Conservation (phyloP, 2,797 vertebrate genomes). For the Enteromius anoplus region DNA sequence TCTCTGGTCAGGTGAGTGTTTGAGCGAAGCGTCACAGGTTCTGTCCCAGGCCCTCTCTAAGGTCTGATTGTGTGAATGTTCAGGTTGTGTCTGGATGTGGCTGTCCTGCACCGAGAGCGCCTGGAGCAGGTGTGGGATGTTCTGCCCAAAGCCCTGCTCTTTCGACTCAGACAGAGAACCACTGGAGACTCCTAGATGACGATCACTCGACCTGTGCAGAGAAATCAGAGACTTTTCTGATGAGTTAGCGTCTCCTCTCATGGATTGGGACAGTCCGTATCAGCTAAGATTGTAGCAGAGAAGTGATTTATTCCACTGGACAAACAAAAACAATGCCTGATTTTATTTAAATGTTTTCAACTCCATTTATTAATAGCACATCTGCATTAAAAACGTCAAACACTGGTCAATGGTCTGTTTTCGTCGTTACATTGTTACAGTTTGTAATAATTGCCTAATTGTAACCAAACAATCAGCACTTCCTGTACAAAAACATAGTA, state of each 20-base stretch:
- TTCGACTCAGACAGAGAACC: constrained; percentile 87
- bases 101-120: constrained; percentile 85
- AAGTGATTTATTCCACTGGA: background rate
- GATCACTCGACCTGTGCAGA: background rate
- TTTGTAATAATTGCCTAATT: background rate
- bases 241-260: background rate
- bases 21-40: background rate
- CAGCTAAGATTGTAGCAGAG: background rate
- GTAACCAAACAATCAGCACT: background rate
- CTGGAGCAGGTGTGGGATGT: constrained; percentile 87
- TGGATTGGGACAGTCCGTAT: background rate
- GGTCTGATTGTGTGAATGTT: constrained; percentile 7
- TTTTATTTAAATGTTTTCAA: background rate
- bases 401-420: background rate
- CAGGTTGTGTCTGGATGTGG: constrained; percentile 89
- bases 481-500: background rate
- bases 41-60: no score
- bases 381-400: background rate
- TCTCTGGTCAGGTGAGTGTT: constrained; percentile 88
- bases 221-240: background rate
- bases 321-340: background rate
- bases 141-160: constrained; percentile 92
- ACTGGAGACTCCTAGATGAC: constrained; percentile 85
- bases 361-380: background rate
- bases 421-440: background rate